Base-by-base conservation (phyloP, 2,113 vertebrate species). In the Pollimyrus isidori region DNA sequence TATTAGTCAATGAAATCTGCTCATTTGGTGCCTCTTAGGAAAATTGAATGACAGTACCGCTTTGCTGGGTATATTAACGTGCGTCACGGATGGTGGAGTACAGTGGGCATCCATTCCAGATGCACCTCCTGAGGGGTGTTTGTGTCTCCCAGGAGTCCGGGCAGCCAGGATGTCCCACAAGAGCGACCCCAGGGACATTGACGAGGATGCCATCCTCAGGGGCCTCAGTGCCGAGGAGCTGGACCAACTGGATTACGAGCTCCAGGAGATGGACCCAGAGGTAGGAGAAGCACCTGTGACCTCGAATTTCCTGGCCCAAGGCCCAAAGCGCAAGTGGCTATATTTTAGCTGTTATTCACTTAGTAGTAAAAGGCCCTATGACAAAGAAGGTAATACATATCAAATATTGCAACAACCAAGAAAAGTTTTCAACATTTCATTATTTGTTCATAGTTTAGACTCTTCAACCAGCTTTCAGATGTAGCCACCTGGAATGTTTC, bases 231-330 rank as follows among this genome's bases (percentile, higher is more conserved):
- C 97, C 0, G 96, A 97, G 86, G 97, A 99, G 94, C 95, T 99
- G 92, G 97, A 96, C 0, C 94, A 96, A 93, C 96, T 99, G 90
- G 98, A 99, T 86, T 89, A 83, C 35, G 98, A 99, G 90, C 96
- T 99, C 88, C 94, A 96, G 91, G 98, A 99, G 93, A 97, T 99
- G 98, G 98, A 99, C 94, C 98, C 98, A 0, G 98, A 99, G 97
- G 98, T 0, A 21, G 13, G 52, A 87, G 3, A 52, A 2, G 3
- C 11, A 42, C 73, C 86, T 52, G 13, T n/a, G 45, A 2, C 82
- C 49, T 11, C 2, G 13, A 26, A n/a, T 21, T 53, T 26, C 3
- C 26, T 52, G 4, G n/a, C 13, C 6, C n/a, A 30, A 30, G 48
- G 84, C 0, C 3, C 21, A 84, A 39, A 10, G 11, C 15, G 48